Evolutionary conservation across 2,113 vertebrate species (phyloP), one percentile per base, ranked within the genome.

Genomic region (Helogale parvula): DNA sequence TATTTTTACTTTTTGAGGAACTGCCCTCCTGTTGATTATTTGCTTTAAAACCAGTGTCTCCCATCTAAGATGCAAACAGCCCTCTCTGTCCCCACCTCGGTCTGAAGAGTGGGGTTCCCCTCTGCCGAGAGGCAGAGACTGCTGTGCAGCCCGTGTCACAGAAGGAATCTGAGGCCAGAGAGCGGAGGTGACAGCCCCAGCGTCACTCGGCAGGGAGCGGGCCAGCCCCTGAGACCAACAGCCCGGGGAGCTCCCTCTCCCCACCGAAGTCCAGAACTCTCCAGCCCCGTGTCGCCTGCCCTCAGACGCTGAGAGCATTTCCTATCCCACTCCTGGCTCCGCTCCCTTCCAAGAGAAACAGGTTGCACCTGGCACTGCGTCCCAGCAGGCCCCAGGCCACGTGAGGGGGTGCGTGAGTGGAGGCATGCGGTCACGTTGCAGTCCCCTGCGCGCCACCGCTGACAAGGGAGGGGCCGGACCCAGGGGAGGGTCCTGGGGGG

Each of bases 301-400:
- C 35, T 17, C 41, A 19, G 82, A 60, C 0, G 0, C 74, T 27
- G 71, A 72, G 65, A 15, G n/a, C 65, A 15, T 33, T 80, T 89
- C 85, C 93, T 71, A 35, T 38, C 71, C n/a, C 29, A 0, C n/a
- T 60, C 31, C 63, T 25, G 81, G 50, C 90, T 27, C 95, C 0
- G 15, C 6, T 80, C 52, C 60, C 77, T 80, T 90, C 93, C 86
- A 68, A 95, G 96, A 84, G 97, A 96, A 96, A 95, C 96, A 95
- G 94, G 87, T 35, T 88, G 90, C 93, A 85, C 90, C 97, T 96
- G 97, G 86, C 80, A 31, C 5, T 0, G 45, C 45, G 68, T 93
- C 90, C 96, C 96, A 74, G 90, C 9, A 81, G 54, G 27, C 85
- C 85, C 31, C 5, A 7, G 63, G 85, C 74, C 74, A 81, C 38